Evolutionary conservation across 2,113 vertebrate genomes (phyloP).

Genomic region (Sminthopsis crassicaudata): DNA sequence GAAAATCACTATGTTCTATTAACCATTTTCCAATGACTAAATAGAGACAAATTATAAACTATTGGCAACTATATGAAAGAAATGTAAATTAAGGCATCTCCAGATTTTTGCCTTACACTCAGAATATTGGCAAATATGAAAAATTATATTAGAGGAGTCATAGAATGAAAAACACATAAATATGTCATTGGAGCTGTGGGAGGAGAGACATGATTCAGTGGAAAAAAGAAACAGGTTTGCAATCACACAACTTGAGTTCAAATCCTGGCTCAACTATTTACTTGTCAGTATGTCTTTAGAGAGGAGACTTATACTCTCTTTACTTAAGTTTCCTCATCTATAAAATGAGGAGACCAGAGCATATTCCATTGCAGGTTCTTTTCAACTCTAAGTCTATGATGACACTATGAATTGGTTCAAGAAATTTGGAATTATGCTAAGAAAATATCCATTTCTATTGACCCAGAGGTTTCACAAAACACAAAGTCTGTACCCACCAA

Average conservation of each 20-base stretch:
- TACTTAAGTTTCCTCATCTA: constrained; percentile 37
- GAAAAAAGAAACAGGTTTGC: background rate
- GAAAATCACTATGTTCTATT: no score
- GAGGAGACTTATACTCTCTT: background rate
- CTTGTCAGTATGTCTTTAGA: background rate
- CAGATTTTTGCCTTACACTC: background rate
- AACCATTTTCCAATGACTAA: background rate
- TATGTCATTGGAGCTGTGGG: background rate
- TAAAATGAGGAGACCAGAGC: background rate
- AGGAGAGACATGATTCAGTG: background rate
- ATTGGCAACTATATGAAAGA: background rate
- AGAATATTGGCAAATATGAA: background rate
- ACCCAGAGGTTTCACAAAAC: background rate
- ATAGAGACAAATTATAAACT: background rate
- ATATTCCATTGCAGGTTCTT: background rate
- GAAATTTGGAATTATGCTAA: background rate
- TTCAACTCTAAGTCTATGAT: background rate
- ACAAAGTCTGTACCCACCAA: background rate
- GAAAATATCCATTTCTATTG: no score
- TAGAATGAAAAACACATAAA: background rate
- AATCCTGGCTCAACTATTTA: background rate
- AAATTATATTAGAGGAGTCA: background rate
- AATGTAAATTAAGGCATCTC: background rate
- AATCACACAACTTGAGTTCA: background rate
- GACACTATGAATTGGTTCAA: background rate